Conservation (phyloP, 2,888 invertebrate species). For the Plebejus melissa region DNA sequence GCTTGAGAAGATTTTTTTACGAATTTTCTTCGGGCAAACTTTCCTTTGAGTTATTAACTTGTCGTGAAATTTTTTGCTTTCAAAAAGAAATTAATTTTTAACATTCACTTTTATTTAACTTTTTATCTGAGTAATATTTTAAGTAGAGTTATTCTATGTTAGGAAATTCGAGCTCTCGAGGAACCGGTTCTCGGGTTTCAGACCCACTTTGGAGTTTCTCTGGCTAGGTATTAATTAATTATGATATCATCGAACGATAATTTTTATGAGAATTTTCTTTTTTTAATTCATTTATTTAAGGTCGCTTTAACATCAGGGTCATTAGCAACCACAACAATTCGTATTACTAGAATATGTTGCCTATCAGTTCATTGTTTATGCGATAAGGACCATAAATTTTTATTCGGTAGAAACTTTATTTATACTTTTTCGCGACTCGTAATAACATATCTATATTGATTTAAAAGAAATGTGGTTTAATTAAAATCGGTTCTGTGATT, state of each 20-base stretch:
- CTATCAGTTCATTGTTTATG: too few species aligned
- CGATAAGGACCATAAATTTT: too few species aligned
- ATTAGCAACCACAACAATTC: too few species aligned
- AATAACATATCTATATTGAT: too few species aligned
- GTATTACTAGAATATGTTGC: too few species aligned
- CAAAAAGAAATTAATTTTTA: constrained; percentile 25
- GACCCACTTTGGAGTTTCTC: not conserved
- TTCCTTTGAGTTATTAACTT: constrained; percentile 33
- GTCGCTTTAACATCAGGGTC: too few species aligned
- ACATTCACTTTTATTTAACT: constrained; percentile 20
- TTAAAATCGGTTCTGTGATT: too few species aligned
- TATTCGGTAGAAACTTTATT: too few species aligned
- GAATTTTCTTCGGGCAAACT: constrained; percentile 33
- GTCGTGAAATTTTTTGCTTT: constrained; percentile 25
- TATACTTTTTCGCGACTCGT: too few species aligned
- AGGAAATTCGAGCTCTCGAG: not conserved
- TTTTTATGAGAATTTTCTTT: not conserved
- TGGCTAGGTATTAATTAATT: not conserved
- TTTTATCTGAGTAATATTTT: constrained; percentile 24
- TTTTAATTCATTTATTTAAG: too few species aligned
- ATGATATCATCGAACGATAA: not conserved
- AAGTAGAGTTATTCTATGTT: constrained; percentile 10
- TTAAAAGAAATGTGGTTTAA: too few species aligned
- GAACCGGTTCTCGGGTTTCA: not conserved
- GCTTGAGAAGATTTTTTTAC: constrained; percentile 34